phyloP scores from a whole-genome alignment of 2,888 invertebrate genomes.

The Heliconius sara region DNA sequence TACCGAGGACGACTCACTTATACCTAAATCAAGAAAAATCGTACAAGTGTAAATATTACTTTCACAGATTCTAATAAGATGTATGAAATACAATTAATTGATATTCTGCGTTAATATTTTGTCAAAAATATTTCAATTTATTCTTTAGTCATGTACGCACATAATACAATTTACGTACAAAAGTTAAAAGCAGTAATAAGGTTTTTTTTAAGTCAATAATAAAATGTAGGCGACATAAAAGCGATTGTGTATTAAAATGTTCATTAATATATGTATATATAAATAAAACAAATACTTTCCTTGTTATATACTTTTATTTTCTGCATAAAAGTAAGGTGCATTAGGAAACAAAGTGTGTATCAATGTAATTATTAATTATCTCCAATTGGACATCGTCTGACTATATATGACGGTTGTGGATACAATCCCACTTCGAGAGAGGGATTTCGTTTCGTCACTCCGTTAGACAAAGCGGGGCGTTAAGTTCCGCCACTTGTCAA shows the following conservation, averaged over 20 bases:
- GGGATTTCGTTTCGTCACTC: too few relatives aligned
- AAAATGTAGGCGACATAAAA: neutral
- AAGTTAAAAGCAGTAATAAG: neutral
- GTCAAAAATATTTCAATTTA: constrained; percentile 10
- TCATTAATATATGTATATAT: neutral
- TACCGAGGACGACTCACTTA: constrained; percentile 76
- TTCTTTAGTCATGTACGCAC: constrained; percentile 15
- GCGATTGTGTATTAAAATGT: constrained; percentile 2
- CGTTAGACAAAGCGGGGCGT: too few relatives aligned
- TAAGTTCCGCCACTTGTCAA: too few relatives aligned
- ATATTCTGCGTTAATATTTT: constrained; percentile 6
- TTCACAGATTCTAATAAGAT: constrained; percentile 9
- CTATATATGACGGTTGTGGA: neutral
- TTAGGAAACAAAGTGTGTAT: constrained; percentile 7
- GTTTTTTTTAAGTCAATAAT: constrained; percentile 10
- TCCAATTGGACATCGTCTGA: neutral
- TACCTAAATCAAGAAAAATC: constrained; percentile 79
- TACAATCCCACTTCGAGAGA: too few relatives aligned
- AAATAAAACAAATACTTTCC: constrained; percentile 12
- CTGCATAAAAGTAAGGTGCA: constrained; percentile 20
- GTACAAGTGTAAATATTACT: constrained; percentile 73
- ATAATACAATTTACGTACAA: constrained; percentile 14
- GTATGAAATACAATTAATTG: constrained; percentile 22
- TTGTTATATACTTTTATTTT: neutral
- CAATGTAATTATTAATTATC: neutral